A percentile compares a stretch with the other conserved stretches of the same genome.
phyloP scores from a whole-genome alignment of 2,113 vertebrate genomes.

The Vulpes vulpes region DNA sequence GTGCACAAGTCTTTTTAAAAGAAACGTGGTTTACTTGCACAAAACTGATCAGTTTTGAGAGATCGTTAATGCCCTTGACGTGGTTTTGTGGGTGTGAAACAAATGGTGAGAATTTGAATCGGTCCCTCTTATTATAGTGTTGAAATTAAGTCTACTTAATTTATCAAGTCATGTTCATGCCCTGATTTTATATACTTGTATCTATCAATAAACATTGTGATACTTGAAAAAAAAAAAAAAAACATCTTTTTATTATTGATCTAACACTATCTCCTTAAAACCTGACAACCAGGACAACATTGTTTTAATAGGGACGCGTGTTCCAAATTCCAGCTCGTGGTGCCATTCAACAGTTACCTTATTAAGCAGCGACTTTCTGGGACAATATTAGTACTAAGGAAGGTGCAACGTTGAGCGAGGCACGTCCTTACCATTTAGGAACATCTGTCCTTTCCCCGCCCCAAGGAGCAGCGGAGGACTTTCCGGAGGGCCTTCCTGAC shows the following conservation, averaged over 20 bases:
- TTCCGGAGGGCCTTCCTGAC: background rate
- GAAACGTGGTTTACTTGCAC: slow-evolving; percentile 93
- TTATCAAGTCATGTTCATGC: slow-evolving; percentile 96
- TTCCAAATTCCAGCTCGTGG: background rate
- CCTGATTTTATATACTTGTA: slow-evolving; percentile 94
- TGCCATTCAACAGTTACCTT: background rate
- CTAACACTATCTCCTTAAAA: background rate
- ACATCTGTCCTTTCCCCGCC: background rate
- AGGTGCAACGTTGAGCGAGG: background rate
- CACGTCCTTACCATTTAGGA: background rate
- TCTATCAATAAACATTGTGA: slow-evolving; percentile 96
- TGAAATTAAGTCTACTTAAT: slow-evolving; percentile 94
- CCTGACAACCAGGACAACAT: background rate
- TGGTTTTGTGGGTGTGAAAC: slow-evolving; percentile 91
- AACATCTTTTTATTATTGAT: background rate
- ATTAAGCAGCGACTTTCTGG: background rate
- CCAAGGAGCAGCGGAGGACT: background rate
- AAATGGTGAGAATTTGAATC: slow-evolving; percentile 90
- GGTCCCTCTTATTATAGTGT: slow-evolving; percentile 89
- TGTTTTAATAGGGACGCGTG: background rate
- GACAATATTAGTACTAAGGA: background rate
- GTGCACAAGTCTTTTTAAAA: slow-evolving; percentile 92
- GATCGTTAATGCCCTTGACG: slow-evolving; percentile 89
- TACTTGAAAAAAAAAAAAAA: slow-evolving; percentile 83
- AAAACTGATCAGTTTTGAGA: slow-evolving; percentile 90